Percentiles rank a stretch among this genome's conserved stretches.
These are phyloP conservation scores for Leptogaster cylindrica DNA, from an alignment of 2,888 invertebrate genomes.

Conservation along the genomic window DNA sequence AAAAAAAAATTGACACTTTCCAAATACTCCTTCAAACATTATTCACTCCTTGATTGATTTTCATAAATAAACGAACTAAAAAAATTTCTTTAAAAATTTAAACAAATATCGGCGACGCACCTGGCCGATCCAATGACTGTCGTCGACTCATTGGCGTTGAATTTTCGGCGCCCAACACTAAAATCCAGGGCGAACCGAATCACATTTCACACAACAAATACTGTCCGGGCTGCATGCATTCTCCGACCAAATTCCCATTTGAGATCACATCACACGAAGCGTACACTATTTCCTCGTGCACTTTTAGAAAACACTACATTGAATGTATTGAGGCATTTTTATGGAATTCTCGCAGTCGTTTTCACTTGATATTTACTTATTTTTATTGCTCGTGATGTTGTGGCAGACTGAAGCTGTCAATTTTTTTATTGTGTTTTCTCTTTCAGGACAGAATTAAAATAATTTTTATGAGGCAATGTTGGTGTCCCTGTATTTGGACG, in stretches of 20 bases:
- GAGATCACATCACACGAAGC: conserved; percentile 38
- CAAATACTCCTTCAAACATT: conserved; percentile 19
- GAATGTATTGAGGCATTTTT: conserved; percentile 40
- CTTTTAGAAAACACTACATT: conserved; percentile 45
- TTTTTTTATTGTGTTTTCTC: conserved; percentile 39
- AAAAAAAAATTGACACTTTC: conserved; percentile 39
- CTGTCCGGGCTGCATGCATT: conserved; percentile 40
- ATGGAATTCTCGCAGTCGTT: conserved; percentile 26
- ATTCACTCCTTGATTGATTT: too few species aligned
- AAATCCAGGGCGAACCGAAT: conserved; percentile 45
- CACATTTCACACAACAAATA: conserved; percentile 43
- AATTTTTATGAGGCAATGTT: conserved; percentile 40
- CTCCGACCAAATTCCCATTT: conserved; percentile 37
- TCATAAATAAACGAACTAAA: background rate
- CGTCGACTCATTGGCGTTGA: conserved; percentile 57
- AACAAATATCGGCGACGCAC: conserved; percentile 49
- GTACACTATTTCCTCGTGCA: conserved; percentile 44
- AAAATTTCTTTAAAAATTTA: too few species aligned
- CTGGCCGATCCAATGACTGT: conserved; percentile 58
- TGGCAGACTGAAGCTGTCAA: conserved; percentile 53
- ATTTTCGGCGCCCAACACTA: conserved; percentile 47
- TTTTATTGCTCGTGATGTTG: conserved; percentile 51
- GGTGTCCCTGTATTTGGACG: conserved; percentile 37
- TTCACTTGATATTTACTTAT: conserved; percentile 41
- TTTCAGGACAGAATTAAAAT: conserved; percentile 38